Conservation (phyloP, 2,113 vertebrate species). For the Crocuta crocuta region DNA sequence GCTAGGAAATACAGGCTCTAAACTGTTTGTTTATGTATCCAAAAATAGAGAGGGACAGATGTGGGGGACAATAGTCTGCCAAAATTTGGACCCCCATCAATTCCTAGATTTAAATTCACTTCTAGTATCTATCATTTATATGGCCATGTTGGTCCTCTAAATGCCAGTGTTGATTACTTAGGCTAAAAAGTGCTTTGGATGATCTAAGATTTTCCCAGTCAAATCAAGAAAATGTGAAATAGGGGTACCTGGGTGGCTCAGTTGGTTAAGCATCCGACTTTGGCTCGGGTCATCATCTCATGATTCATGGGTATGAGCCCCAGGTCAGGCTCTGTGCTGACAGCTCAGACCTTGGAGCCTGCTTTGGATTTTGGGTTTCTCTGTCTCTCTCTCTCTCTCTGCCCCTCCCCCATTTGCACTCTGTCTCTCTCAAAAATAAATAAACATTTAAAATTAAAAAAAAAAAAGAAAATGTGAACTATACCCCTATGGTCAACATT, state of each 20-base stretch:
- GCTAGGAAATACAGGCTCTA: neutral
- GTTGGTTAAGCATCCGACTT: no score
- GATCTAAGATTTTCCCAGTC: slow-evolving; percentile 18
- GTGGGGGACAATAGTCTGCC: neutral
- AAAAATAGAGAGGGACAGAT: neutral
- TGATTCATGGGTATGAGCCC: no score
- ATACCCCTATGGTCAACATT: slow-evolving; percentile 14
- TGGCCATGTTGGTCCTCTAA: neutral
- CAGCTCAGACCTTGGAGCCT: no score
- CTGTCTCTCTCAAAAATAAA: no score
- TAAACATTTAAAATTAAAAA: no score
- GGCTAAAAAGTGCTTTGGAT: slow-evolving; percentile 23
- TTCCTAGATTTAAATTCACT: slow-evolving; percentile 45
- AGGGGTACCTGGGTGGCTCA: no score
- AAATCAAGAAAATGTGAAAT: slow-evolving; percentile 37
- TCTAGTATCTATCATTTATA: slow-evolving; percentile 1
- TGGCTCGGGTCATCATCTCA: no score
- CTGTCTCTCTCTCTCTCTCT: no score
- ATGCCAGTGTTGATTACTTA: slow-evolving; percentile 17
- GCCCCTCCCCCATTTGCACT: no score
- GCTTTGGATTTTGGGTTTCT: no score
- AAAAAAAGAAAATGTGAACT: slow-evolving; percentile 23
- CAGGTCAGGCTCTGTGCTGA: no score
- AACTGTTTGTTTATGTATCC: neutral
- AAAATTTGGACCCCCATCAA: neutral